phyloP scores from a whole-genome alignment of 1,140 invertebrate genomes.

The Calycopis cecrops region DNA sequence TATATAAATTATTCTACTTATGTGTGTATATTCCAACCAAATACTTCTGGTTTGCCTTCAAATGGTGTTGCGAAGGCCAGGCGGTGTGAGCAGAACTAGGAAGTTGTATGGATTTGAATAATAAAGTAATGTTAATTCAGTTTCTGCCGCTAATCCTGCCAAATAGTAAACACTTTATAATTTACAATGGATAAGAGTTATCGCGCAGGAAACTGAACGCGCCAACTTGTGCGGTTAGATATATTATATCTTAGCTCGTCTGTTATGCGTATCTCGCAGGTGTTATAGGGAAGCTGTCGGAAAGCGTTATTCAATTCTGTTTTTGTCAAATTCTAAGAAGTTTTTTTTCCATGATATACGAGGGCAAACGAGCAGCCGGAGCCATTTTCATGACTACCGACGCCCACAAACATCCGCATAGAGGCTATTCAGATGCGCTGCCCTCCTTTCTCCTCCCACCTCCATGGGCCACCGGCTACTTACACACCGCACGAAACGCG shows the following conservation, averaged over 20 bases:
- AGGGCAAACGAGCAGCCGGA: no score
- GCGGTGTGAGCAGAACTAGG: neutral
- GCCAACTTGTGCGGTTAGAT: neutral
- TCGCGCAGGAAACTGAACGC: neutral
- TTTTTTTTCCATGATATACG: no score
- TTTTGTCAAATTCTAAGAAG: no score
- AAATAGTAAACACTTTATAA: neutral
- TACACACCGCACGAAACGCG: no score
- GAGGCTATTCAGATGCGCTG: no score
- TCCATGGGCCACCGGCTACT: no score
- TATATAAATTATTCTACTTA: neutral
- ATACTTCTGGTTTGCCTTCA: slow-evolving; percentile 3
- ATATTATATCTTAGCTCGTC: neutral
- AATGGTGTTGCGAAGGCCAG: neutral
- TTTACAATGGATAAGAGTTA: neutral
- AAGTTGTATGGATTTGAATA: slow-evolving; percentile 6
- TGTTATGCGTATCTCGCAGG: no score
- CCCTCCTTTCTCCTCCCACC: no score
- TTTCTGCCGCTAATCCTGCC: slow-evolving; percentile 3
- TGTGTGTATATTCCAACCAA: neutral
- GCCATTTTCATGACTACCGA: no score
- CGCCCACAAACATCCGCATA: no score
- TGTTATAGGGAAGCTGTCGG: no score
- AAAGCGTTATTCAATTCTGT: no score
- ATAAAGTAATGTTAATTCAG: slow-evolving; percentile 8